These are phyloP conservation scores for Sebastes umbrosus DNA, from an alignment of 2,797 vertebrate species.

Conservation along the genomic window DNA sequence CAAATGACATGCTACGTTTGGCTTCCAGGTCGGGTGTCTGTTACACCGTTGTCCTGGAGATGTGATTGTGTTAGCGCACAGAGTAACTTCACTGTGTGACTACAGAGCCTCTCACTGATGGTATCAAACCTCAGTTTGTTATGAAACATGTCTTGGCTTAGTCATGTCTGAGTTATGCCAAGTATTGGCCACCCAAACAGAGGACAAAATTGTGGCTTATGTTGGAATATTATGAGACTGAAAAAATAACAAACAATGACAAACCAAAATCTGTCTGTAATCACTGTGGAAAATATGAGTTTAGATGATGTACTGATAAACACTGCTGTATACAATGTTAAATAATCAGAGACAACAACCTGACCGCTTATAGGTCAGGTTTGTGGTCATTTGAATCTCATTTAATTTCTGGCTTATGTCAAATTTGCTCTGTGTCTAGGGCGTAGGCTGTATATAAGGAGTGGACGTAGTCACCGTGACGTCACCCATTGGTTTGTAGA, in stretches of 20 bases:
- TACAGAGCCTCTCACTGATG: background rate
- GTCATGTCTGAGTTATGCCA: constrained; percentile 18
- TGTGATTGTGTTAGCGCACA: constrained; percentile 27
- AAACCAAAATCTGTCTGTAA: background rate
- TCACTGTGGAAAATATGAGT: background rate
- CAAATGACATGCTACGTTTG: constrained; percentile 53
- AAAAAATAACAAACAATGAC: constrained; percentile 13
- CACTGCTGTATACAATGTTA: background rate
- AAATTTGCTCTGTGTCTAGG: background rate
- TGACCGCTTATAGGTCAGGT: background rate
- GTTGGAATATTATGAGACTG: background rate
- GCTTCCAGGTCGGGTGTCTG: constrained; percentile 41
- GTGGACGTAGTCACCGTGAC: no score
- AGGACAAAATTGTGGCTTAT: background rate
- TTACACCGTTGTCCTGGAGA: constrained; percentile 12
- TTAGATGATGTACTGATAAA: background rate
- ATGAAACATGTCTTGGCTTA: constrained; percentile 20
- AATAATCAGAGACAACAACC: background rate
- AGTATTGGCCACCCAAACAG: constrained; percentile 37
- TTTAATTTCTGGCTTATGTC: constrained; percentile 30
- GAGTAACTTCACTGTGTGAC: constrained; percentile 13
- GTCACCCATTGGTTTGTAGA: no score
- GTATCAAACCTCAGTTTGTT: constrained; percentile 17
- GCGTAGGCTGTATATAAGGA: background rate
- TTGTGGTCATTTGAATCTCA: constrained; percentile 13